Percentiles rank a stretch among this genome's conserved stretches.
These are phyloP conservation scores for Lapara coniferarum DNA, from an alignment of 2,888 invertebrate genomes.

Conservation along the genomic window DNA sequence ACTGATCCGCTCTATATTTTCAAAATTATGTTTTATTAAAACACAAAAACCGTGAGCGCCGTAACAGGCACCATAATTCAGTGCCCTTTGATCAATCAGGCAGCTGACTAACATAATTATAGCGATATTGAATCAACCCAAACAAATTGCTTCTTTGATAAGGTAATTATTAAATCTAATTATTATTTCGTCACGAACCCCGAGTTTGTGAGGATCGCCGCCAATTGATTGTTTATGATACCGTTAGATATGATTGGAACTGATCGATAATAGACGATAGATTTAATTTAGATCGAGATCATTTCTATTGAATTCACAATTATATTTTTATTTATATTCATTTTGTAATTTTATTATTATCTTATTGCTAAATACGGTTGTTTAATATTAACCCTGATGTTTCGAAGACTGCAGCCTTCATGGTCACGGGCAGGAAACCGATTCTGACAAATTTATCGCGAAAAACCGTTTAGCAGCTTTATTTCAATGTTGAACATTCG, in stretches of 20 bases:
- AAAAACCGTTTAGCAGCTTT: no score
- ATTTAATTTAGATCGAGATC: neutral
- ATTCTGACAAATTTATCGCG: no score
- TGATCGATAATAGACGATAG: neutral
- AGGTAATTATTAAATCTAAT: slow-evolving; percentile 75
- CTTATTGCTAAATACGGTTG: no score
- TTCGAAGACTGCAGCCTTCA: no score
- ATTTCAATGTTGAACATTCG: no score
- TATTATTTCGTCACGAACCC: slow-evolving; percentile 75
- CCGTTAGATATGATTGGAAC: neutral
- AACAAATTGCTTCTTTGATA: slow-evolving; percentile 69
- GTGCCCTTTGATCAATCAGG: slow-evolving; percentile 61
- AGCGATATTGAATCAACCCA: slow-evolving; percentile 65
- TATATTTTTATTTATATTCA: no score
- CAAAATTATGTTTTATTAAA: slow-evolving; percentile 44
- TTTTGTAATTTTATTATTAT: no score
- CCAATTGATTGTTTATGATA: slow-evolving; percentile 24
- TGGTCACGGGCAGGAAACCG: no score
- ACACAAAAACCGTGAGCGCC: slow-evolving; percentile 54
- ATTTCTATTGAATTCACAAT: no score
- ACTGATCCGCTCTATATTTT: neutral
- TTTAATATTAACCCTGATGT: no score
- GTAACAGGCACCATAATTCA: slow-evolving; percentile 34
- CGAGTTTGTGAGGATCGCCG: slow-evolving; percentile 43
- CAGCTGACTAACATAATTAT: slow-evolving; percentile 67